A percentile compares a stretch with the other conserved stretches of the same genome.
phyloP scores from a whole-genome alignment of 1,140 invertebrate genomes.

The Drosophila ficusphila region DNA sequence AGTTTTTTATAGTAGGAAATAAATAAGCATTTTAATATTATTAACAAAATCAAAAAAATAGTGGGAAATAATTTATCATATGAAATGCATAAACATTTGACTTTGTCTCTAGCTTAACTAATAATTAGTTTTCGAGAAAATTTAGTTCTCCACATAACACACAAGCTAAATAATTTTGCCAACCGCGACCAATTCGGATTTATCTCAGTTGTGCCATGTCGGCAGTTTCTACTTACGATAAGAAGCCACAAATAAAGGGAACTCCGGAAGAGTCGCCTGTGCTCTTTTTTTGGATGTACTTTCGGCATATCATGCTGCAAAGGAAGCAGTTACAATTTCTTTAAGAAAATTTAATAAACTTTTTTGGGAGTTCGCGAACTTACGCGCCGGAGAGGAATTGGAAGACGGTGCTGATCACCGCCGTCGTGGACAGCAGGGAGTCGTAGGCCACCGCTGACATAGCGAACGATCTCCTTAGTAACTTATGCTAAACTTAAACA shows the following conservation, averaged over 20 bases:
- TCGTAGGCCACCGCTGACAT: constrained; percentile 65
- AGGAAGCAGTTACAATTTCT: constrained; percentile 4
- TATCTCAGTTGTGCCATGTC: constrained; percentile 47
- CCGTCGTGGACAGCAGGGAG: constrained; percentile 85
- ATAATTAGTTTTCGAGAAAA: no score
- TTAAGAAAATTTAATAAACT: not conserved
- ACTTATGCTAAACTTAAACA: constrained; percentile 12
- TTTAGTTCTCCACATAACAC: not conserved
- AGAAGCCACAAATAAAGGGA: constrained; percentile 90
- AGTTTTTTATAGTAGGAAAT: no score
- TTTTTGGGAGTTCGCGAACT: constrained; percentile 16
- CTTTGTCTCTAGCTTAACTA: no score
- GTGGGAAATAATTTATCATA: no score
- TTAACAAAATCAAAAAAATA: no score
- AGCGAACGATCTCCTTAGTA: constrained; percentile 21
- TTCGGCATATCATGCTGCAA: constrained; percentile 75
- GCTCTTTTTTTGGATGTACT: constrained; percentile 83
- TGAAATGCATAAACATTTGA: no score
- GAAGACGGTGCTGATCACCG: constrained; percentile 88
- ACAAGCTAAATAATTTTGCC: not conserved
- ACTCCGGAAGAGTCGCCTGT: constrained; percentile 87
- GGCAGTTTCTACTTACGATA: constrained; percentile 87
- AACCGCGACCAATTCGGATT: constrained; percentile 27
- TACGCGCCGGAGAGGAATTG: constrained; percentile 88
- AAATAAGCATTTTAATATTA: no score